Percentiles rank a stretch among this genome's conserved stretches.
phyloP scores from a whole-genome alignment of 2,113 vertebrate species.

The Stercorarius parasiticus region DNA sequence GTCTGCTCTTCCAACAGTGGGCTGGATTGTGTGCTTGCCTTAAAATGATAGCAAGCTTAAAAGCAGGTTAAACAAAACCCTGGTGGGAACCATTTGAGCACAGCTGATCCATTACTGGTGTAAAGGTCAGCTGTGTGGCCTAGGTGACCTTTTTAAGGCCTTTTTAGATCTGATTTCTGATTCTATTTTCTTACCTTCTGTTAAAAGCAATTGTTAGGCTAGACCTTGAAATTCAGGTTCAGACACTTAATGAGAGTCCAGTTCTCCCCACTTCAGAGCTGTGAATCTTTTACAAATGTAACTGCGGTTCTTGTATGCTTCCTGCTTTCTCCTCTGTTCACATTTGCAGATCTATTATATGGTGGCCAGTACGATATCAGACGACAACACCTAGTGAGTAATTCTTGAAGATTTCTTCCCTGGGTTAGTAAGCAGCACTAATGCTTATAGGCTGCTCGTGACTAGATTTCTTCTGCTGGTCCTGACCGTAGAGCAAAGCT shows the following conservation, averaged over 20 bases:
- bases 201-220: neutral
- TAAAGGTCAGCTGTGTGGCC: neutral
- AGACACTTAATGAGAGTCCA: neutral
- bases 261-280: neutral
- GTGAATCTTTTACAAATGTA: neutral
- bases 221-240: neutral
- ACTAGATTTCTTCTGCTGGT: neutral
- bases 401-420: neutral
- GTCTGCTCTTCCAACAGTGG: neutral
- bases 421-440: neutral
- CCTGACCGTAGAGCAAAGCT: neutral
- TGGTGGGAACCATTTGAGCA: neutral
- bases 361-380: slow-evolving; percentile 37
- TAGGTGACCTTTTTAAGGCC: neutral
- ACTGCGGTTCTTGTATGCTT: neutral
- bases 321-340: neutral
- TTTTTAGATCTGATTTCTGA: neutral
- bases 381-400: slow-evolving; percentile 72
- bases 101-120: neutral
- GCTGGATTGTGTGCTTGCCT: neutral
- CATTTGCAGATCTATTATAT: slow-evolving; percentile 2
- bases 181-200: neutral
- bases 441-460: neutral
- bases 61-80: neutral
- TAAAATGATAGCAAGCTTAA: neutral